Conservation (phyloP, 2,888 invertebrate genomes). For the Chloroclystis v-ata region DNA sequence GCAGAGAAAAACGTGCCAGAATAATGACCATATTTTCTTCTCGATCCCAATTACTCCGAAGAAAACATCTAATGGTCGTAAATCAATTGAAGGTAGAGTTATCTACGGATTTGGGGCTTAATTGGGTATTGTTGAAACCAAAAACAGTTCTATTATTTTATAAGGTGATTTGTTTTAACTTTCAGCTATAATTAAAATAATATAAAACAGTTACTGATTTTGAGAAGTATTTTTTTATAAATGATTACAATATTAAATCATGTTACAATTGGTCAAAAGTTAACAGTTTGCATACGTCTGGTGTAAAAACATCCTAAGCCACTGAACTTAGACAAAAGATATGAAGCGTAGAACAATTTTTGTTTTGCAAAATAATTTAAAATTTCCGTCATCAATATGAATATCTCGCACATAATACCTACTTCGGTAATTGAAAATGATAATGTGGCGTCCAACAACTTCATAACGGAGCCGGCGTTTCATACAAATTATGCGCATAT, state of each 20-base stretch:
- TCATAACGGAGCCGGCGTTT: constrained; percentile 5
- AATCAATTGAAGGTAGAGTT: not conserved
- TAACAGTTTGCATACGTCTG: too few species aligned
- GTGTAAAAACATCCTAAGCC: too few species aligned
- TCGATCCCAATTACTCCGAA: not conserved
- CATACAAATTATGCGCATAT: constrained; percentile 10
- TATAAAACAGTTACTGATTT: too few species aligned
- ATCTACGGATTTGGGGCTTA: too few species aligned
- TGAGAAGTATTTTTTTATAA: too few species aligned
- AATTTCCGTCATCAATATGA: constrained; percentile 9
- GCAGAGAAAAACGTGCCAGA: too few species aligned
- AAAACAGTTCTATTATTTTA: not conserved
- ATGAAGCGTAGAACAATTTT: too few species aligned
- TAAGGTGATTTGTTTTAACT: too few species aligned
- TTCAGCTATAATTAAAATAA: too few species aligned
- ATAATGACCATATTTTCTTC: not conserved
- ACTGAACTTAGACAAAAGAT: too few species aligned
- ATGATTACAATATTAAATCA: too few species aligned
- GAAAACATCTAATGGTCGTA: not conserved
- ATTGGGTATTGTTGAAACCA: not conserved
- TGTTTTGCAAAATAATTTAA: not conserved
- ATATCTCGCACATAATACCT: not conserved
- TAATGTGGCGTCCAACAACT: constrained; percentile 7
- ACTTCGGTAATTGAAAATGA: constrained; percentile 9
- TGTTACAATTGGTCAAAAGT: too few species aligned